Base-by-base conservation (phyloP, 1,140 invertebrate genomes). In the Monomorium pharaonis region DNA sequence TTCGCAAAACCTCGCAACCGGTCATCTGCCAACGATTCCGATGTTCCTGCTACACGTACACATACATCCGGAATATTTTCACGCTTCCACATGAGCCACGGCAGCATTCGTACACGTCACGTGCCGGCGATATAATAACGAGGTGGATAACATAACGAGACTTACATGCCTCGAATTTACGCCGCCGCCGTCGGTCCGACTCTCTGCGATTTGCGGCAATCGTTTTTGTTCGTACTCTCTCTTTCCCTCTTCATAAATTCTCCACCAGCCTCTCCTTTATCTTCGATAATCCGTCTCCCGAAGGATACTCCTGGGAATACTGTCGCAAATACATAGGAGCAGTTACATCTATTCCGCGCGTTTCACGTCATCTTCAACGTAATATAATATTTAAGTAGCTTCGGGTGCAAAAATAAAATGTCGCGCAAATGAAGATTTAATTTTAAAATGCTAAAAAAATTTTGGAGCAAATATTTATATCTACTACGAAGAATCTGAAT, bases 131-230 rank as follows among this genome's bases (percentile, higher is more conserved):
- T 92, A 91, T 69, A 72, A 93, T 92, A 92, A 92, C 88, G 85
- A 92, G 87, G 88, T 69, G 76, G 72, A 62, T 74, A 86, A 84
- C 86, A 89, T 88, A 92, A 93, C 88, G 84, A 78, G 62, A 88
- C 84, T 86, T 92, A 93, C 91, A 92, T 88, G 90, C 87, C 81
- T 87, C 56, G 91, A 91, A 93, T 92, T 92, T 87, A 84, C 80
- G 16, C n/a, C 76, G 5, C 33, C 80, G 16, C n/a, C 76, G 5
- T 5, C 37, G 44, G n/a, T 42, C 14, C 54, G 63, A 58, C 56
- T 87, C 86, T 12, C 18, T 56, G 24, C 72, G 74, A 72, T 85
- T 67, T 76, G 69, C 87, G 58, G 60, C 44, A 27, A 80, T 62
- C 62, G 18, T 27, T 72, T n/a, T 5, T 86, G 27, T 78, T 44